Evolutionary conservation across 2,888 invertebrate genomes (phyloP), one percentile per base, ranked within the genome.

Genomic region (Atherix ibis): DNA sequence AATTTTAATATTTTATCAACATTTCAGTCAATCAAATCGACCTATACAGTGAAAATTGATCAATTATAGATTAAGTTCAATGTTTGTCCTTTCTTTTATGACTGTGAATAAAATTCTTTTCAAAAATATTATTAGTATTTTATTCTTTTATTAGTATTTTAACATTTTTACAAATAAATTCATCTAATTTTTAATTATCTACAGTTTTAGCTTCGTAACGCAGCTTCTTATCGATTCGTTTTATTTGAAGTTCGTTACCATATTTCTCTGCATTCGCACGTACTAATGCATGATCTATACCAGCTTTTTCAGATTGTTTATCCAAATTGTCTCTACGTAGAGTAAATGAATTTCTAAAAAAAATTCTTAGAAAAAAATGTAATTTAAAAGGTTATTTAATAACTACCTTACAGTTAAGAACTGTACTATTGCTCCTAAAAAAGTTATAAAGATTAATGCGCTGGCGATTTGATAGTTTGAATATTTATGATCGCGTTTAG

Each of bases 401-500:
- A 35, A 49, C 53, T 62, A 77, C 78, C 66, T 70, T 37, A 80
- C 67, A 2, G 70, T 62, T 35, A 66, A 51, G 42, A 71, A 58
- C 48, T 79, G 78, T 30, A 76, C 39, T 8, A 67, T 35, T n/a
- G 71, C 60, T 2, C 74, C 74, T 28, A 74, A 24, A 3, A 67
- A 43, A 12, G 74, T 69, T 18, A 80, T 48, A 1, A 68, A 50
- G 10, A 73, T 42, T 38, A 76, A 68, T 15, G 69, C 48, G 4
- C 67, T 42, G 2, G 74, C 71, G 17, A 82, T 67, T 35, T 64
- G 62, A 32, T 58, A 59, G 55, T 80, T 81, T 1, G 76, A 67
- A 5, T 75, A 44, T 45, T 65, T 71, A 35, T 64, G 67, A 0
- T 73, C 28, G 2, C 74, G 74, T 39, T 62, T 62, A 1, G 74